Evolutionary conservation across 2,888 invertebrate genomes (phyloP), one percentile per base, ranked within the genome.

Genomic region (Agrenia bidenticulata): DNA sequence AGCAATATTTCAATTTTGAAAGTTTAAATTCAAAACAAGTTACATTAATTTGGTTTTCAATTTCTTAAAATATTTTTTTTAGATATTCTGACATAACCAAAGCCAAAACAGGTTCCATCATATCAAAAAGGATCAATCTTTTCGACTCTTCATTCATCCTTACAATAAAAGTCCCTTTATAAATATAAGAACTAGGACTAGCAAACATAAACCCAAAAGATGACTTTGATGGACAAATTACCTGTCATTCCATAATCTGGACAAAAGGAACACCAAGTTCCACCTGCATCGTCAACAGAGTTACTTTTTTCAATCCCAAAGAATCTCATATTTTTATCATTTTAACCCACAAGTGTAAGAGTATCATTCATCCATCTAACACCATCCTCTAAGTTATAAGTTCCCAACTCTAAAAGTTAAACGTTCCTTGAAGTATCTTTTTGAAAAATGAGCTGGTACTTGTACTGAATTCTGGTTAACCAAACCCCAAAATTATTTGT

Each of bases 161-260:
- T 11, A 32, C 32, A 32, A 32, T 32, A 4, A 32, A 32, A 4
- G 32, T 11, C n/a, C n/a, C n/a, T n/a, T n/a, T n/a, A n/a, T n/a
- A n/a, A n/a, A n/a, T n/a, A n/a, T n/a, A n/a, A n/a, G n/a, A n/a
- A n/a, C n/a, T n/a, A n/a, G n/a, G n/a, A n/a, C n/a, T n/a, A n/a
- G n/a, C n/a, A n/a, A n/a, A n/a, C n/a, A n/a, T n/a, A n/a, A 45
- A 45, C 32, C 32, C 32, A 32, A 11, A 32, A 45, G 45, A 45
- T 51, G 51, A 51, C 26, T 7, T 15, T 51, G 51, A 51, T 23
- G 24, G 51, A 21, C 23, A 51, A 51, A 51, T 51, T 51, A 51
- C 51, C 51, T 51, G 51, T 51, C 51, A 51, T 51, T 51, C 23
- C 26, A 15, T 7, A 51, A 24, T 51, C 21, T 21, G 51, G 51